Conservation (phyloP, 2,113 vertebrate species). For the Eublepharis macularius region DNA sequence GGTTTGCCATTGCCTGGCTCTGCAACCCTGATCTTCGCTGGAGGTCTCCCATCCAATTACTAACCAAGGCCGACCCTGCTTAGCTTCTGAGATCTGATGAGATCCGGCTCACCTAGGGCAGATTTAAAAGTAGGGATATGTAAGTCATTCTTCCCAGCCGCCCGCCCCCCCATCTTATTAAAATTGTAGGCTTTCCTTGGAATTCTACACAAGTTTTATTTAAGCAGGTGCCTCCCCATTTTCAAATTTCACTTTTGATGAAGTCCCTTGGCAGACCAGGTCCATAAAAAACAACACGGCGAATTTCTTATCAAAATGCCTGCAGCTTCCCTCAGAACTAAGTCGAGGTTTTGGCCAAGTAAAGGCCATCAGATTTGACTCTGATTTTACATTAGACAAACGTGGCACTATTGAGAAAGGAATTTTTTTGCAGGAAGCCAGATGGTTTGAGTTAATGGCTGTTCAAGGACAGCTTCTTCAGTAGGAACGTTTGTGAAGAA, state of each 20-base stretch:
- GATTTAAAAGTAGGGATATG: too few species aligned
- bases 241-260: neutral
- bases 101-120: too few species aligned
- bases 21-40: too few species aligned
- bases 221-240: neutral
- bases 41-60: too few species aligned
- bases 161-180: too few species aligned
- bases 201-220: too few species aligned
- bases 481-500: neutral
- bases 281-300: neutral
- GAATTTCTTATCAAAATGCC: neutral
- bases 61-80: too few species aligned
- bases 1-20: too few species aligned
- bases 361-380: neutral
- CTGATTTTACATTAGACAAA: neutral
- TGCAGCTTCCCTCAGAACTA: too few species aligned
- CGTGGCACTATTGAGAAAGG: neutral
- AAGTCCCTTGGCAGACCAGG: neutral
- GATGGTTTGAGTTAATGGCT: neutral
- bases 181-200: too few species aligned
- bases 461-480: neutral
- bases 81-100: too few species aligned
- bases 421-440: neutral
- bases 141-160: too few species aligned
- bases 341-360: neutral